Percentiles rank a stretch among this genome's conserved stretches.
These are phyloP conservation scores for Apocrypta bakeri DNA, from an alignment of 1,140 invertebrate genomes.

Conservation along the genomic window DNA sequence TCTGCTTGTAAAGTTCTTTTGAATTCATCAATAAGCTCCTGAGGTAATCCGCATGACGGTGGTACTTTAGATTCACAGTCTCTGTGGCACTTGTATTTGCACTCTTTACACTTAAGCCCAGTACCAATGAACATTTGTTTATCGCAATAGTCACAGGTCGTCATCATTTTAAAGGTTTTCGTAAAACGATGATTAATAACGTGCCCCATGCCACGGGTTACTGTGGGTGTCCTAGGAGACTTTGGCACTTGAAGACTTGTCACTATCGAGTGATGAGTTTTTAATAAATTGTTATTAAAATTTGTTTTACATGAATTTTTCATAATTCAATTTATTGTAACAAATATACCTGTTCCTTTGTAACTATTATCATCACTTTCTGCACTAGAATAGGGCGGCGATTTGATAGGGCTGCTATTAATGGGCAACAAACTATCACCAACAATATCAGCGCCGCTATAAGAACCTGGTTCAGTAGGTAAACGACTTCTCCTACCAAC, in stretches of 20 bases:
- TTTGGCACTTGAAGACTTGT: conserved; percentile 80
- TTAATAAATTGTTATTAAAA: background rate
- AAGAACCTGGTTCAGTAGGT: conserved; percentile 82
- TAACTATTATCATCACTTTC: conserved; percentile 79
- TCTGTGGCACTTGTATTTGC: conserved; percentile 95
- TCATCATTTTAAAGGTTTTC: conserved; percentile 91
- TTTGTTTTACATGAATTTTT: no score
- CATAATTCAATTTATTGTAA: background rate
- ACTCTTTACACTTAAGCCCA: conserved; percentile 93
- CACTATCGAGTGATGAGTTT: conserved; percentile 46
- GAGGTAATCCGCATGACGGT: conserved; percentile 91
- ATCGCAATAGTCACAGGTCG: conserved; percentile 92
- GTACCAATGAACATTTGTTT: conserved; percentile 92
- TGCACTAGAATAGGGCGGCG: conserved; percentile 77
- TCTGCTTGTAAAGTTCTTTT: conserved; percentile 80
- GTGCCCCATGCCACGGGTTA: conserved; percentile 88
- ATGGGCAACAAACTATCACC: conserved; percentile 74
- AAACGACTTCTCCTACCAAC: conserved; percentile 77
- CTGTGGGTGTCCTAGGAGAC: conserved; percentile 84
- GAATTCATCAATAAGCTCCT: conserved; percentile 87
- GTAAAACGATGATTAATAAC: conserved; percentile 93
- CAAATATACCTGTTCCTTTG: conserved; percentile 65
- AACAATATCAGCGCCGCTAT: conserved; percentile 66
- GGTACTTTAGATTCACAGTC: conserved; percentile 94
- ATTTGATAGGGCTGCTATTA: conserved; percentile 80